Evolutionary conservation across 1,140 invertebrate species (phyloP).

Genomic region (Thaumetopoea pityocampa): DNA sequence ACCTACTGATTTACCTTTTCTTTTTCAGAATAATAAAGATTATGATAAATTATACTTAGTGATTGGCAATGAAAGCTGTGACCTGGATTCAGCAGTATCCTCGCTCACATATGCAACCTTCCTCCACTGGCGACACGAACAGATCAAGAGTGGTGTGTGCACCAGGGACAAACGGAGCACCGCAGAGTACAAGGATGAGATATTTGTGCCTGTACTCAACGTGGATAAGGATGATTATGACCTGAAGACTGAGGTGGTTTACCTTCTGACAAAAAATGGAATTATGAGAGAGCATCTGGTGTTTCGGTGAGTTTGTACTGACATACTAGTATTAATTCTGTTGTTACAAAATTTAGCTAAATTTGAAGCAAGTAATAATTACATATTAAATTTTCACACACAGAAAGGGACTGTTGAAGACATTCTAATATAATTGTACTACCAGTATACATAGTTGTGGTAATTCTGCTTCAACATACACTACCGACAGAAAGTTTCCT

Average conservation of each 20-base stretch:
- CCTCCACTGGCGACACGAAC: conserved; percentile 46
- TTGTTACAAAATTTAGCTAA: too few relatives aligned
- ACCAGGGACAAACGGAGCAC: conserved; percentile 26
- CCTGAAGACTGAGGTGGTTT: conserved; percentile 55
- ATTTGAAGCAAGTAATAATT: too few relatives aligned
- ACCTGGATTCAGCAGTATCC: conserved; percentile 81
- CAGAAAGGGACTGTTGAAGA: too few relatives aligned
- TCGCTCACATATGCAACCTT: conserved; percentile 74
- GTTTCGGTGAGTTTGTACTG: conserved; percentile 44
- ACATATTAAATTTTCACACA: too few relatives aligned
- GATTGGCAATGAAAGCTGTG: conserved; percentile 83
- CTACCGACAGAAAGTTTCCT: too few relatives aligned
- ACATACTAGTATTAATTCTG: too few relatives aligned
- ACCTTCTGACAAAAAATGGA: conserved; percentile 32
- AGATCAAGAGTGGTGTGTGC: conserved; percentile 53
- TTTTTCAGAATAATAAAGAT: conserved; percentile 39
- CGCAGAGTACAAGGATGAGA: conserved; percentile 30
- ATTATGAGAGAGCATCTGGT: conserved; percentile 36
- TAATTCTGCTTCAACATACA: too few relatives aligned
- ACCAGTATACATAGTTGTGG: too few relatives aligned
- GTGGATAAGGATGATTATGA: conserved; percentile 43
- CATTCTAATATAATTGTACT: too few relatives aligned
- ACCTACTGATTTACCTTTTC: too few relatives aligned
- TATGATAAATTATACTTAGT: conserved; percentile 58
- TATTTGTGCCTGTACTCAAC: conserved; percentile 62